phyloP scores from a whole-genome alignment of 37 sponge, comb jelly and placozoan species.

The Spongilla lacustris region DNA sequence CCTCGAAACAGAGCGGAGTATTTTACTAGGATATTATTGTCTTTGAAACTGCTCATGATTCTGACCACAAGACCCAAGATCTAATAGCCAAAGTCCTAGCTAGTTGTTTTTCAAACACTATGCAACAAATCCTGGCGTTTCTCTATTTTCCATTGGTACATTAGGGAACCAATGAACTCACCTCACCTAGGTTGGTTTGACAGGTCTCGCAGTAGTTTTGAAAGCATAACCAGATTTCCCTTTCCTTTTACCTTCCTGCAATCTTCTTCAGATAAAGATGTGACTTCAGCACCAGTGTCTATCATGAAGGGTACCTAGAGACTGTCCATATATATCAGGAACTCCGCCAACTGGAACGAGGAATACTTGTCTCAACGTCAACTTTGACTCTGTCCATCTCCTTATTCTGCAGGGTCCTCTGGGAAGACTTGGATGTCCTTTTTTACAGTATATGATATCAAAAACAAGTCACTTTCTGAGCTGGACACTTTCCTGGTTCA shows the following conservation, averaged over 20 bases:
- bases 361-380: neutral
- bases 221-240: neutral
- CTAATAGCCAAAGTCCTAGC: conserved; percentile 16
- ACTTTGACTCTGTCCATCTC: neutral
- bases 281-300: conserved; percentile 34
- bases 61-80: conserved; percentile 12
- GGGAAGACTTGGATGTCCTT: neutral
- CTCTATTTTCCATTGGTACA: neutral
- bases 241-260: neutral
- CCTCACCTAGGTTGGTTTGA: neutral
- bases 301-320: conserved; percentile 17
- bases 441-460: neutral
- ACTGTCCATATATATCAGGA: neutral
- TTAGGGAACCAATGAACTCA: neutral
- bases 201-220: neutral
- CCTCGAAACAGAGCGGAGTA: conserved; percentile 14
- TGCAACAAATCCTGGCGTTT: neutral
- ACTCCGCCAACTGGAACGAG: neutral
- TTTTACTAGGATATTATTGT: neutral
- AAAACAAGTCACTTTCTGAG: neutral
- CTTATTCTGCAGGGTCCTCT: neutral
- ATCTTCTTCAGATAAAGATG: conserved; percentile 1
- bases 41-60: neutral
- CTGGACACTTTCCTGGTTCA: neutral
- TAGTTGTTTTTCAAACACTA: neutral